phyloP scores from a whole-genome alignment of 2,113 vertebrate genomes.

The Polypterus bichir region DNA sequence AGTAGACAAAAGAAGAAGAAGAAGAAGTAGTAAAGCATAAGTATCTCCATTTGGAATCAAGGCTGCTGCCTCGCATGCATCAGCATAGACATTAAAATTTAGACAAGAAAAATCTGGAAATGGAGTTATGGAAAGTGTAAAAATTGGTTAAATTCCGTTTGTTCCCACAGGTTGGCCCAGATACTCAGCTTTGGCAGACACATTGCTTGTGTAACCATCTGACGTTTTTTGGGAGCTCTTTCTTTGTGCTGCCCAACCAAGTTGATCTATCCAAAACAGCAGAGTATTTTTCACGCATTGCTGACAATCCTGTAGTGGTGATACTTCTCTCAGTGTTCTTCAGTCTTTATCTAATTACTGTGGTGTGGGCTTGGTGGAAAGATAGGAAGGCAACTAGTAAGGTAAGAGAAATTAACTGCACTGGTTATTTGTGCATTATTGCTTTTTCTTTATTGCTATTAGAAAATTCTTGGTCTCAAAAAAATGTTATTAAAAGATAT shows the following conservation, averaged over 20 bases:
- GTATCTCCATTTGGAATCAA: background rate
- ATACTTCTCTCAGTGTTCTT: conserved; percentile 50
- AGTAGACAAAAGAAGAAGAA: no score
- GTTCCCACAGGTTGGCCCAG: conserved; percentile 48
- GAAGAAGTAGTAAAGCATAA: background rate
- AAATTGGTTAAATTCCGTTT: background rate
- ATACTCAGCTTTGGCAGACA: conserved; percentile 28
- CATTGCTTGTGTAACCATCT: conserved; percentile 71
- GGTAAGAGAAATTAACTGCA: conserved; percentile 32
- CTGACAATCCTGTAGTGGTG: conserved; percentile 57
- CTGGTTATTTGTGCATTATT: background rate
- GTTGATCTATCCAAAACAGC: conserved; percentile 48
- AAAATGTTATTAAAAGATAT: no score
- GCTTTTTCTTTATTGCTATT: no score
- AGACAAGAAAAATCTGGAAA: background rate
- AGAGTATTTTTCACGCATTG: conserved; percentile 43
- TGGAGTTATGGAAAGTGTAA: background rate
- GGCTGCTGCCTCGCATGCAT: background rate
- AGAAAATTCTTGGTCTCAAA: no score
- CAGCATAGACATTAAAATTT: background rate
- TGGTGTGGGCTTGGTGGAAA: conserved; percentile 55
- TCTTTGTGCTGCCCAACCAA: conserved; percentile 58
- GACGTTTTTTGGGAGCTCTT: conserved; percentile 56
- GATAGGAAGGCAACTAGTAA: conserved; percentile 50
- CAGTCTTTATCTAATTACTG: conserved; percentile 45